phyloP scores from a whole-genome alignment of 1,140 invertebrate species.

The Littorina saxatilis region DNA sequence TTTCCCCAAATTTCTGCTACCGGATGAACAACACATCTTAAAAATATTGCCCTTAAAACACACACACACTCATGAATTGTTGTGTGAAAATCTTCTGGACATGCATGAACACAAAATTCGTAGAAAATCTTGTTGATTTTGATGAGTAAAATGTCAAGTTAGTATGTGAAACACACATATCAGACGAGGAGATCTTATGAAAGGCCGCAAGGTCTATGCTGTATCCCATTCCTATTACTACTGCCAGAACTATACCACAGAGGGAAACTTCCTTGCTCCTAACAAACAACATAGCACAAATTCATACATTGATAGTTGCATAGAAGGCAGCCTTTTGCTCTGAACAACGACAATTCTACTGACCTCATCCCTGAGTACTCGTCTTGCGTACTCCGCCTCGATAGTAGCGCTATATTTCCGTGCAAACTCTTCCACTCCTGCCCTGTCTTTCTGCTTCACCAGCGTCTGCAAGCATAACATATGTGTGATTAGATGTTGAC shows the following conservation, averaged over 20 bases:
- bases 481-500: no score
- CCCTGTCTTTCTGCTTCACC: slow-evolving; percentile 38
- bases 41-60: no score
- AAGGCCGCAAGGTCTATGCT: no score
- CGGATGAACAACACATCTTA: no score
- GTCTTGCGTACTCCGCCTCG: slow-evolving; percentile 9
- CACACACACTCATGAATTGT: neutral
- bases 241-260: no score
- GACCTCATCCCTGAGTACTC: slow-evolving; percentile 28
- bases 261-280: no score
- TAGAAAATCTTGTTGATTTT: neutral
- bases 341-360: neutral
- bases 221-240: no score
- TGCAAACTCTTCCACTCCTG: slow-evolving; percentile 40
- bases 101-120: no score
- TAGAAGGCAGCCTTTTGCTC: neutral
- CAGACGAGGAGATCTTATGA: no score
- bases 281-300: neutral
- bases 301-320: neutral
- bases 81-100: no score
- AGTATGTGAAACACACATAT: no score
- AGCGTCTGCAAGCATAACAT: slow-evolving; percentile 39
- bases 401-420: slow-evolving; percentile 21
- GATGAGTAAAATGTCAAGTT: neutral
- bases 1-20: no score